Evolutionary conservation across 2,113 vertebrate genomes (phyloP), one percentile per base, ranked within the genome.

Genomic region (Lepus timidus): DNA sequence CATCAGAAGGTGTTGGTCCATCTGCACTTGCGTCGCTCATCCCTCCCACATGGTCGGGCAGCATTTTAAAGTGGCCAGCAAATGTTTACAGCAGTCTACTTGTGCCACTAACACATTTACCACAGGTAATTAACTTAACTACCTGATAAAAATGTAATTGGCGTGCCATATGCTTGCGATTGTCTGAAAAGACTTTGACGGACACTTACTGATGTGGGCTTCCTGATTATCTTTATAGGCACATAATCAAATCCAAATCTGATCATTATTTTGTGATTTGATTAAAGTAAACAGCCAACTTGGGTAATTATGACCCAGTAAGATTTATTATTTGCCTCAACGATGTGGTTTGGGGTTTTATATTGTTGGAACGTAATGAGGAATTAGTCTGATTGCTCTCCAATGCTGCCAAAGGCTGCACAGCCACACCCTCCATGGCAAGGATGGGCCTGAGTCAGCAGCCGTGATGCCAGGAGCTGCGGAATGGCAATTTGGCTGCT

Each of bases 51-150:
- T 20, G n/a, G 90, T 9, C 17, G 1, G 91, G 92, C n/a, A 87
- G 85, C 61, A 31, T 93, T 96, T 96, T 92, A 90, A 97, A 97
- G 91, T 62, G 71, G 86, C 68, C 93, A 64, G 96, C 93, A 94
- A 95, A 96, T 91, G 93, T 96, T 96, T 94, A 95, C 92, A 88
- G 89, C 90, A 49, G 83, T 92, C 92, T 67, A 61, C 93, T 92
- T 84, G 93, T 94, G 85, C 83, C 74, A n/a, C 86, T 92, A 95
- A 92, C 96, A 91, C 93, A 71, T 96, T 96, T 96, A 97, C 95
- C 96, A 71, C 93, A 97, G 91, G 96, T 97, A 96, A 97, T 97
- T 97, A 95, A 96, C 94, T 96, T 97, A 97, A 96, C 95, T 95
- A 62, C 96, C 95, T 94, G 97, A 97, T 97, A 97, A 97, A 97